These are phyloP conservation scores for Chaenodraco wilsoni DNA, from an alignment of 2,797 vertebrate genomes.

Conservation along the genomic window DNA sequence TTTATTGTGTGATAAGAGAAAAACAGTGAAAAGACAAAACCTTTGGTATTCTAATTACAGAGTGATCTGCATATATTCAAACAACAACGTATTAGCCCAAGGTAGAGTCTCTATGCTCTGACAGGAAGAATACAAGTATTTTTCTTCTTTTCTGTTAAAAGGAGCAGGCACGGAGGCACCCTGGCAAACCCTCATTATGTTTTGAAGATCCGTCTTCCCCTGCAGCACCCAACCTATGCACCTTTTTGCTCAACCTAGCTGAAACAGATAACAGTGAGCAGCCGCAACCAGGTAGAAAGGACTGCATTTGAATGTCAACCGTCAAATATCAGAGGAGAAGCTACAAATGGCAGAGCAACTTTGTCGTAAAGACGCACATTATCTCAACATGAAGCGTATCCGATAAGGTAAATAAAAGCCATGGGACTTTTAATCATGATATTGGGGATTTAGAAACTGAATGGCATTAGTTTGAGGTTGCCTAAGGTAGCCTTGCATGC, in stretches of 20 bases:
- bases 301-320: conserved; percentile 81
- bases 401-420: conserved; percentile 74
- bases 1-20: conserved; percentile 32
- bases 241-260: conserved; percentile 69
- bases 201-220: conserved; percentile 68
- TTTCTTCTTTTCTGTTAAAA: conserved; percentile 58
- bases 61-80: conserved; percentile 64
- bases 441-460: conserved; percentile 68
- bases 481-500: conserved; percentile 55
- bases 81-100: conserved; percentile 48
- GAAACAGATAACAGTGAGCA: conserved; percentile 71
- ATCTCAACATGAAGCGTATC: conserved; percentile 69
- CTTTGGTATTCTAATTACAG: conserved; percentile 65
- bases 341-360: conserved; percentile 71
- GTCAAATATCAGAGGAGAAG: conserved; percentile 78
- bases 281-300: conserved; percentile 62
- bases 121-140: conserved; percentile 58
- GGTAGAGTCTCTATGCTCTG: conserved; percentile 41
- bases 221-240: conserved; percentile 70
- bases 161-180: conserved; percentile 43
- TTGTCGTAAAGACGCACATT: conserved; percentile 64
- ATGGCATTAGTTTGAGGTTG: conserved; percentile 72
- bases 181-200: conserved; percentile 72
- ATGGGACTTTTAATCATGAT: conserved; percentile 78
- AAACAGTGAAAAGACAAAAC: conserved; percentile 33